Conservation (phyloP, 30 jellyfish, hydroid and myxozoan genomes). For the Haliclystus octoradiatus region DNA sequence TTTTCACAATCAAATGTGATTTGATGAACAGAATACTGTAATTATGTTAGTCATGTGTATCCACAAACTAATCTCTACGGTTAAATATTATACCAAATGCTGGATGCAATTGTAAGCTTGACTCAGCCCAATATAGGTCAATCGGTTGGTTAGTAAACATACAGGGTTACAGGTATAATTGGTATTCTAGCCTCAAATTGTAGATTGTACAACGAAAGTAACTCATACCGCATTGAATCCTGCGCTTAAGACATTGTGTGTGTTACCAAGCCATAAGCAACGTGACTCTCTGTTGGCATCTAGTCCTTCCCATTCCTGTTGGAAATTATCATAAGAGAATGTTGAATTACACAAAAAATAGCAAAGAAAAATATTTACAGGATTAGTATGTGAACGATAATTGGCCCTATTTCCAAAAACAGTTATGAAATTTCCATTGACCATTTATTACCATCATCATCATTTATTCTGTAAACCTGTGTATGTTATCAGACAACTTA, state of each 20-base stretch:
- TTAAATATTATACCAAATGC: too few species aligned
- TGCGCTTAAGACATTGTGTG: slow-evolving; percentile 48
- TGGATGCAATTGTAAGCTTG: too few species aligned
- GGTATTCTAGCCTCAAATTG: too few species aligned
- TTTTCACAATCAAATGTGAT: too few species aligned
- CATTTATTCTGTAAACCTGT: neutral
- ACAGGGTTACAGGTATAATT: too few species aligned
- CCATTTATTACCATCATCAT: neutral
- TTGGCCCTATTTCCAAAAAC: neutral
- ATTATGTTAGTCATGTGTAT: too few species aligned
- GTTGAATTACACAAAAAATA: neutral
- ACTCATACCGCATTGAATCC: slow-evolving; percentile 66
- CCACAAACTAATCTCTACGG: too few species aligned
- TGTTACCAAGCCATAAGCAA: slow-evolving; percentile 76
- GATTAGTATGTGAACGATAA: too few species aligned
- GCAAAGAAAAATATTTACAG: neutral
- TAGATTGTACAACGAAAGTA: neutral
- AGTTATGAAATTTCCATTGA: too few species aligned
- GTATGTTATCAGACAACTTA: neutral
- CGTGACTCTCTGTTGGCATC: slow-evolving; percentile 74
- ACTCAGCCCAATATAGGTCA: too few species aligned
- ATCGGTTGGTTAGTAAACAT: too few species aligned
- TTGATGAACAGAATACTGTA: too few species aligned
- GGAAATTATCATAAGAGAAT: neutral
- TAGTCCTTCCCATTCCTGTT: slow-evolving; percentile 55